phyloP scores from a whole-genome alignment of 2,888 invertebrate species.

The Acanthacorydalis orientalis region DNA sequence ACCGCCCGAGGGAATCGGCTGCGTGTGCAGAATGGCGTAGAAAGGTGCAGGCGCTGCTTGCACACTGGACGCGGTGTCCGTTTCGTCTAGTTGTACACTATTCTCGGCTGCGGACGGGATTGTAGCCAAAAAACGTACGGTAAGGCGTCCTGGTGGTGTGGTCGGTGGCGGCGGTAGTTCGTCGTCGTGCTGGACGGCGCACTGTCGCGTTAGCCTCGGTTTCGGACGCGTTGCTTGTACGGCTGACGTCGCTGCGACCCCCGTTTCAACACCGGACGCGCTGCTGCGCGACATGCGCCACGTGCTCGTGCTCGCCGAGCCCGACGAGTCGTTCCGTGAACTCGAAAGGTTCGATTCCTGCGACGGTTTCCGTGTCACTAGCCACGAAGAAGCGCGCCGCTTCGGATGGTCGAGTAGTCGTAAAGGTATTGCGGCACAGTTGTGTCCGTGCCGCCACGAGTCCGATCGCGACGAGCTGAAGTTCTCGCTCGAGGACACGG shows the following conservation, averaged over 20 bases:
- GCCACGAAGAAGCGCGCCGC: constrained; percentile 72
- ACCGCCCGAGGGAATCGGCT: constrained; percentile 10
- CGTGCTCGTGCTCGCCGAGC: constrained; percentile 75
- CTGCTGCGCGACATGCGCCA: constrained; percentile 79
- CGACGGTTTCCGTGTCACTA: constrained; percentile 79
- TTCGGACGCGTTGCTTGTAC: constrained; percentile 30
- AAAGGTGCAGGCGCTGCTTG: constrained; percentile 16
- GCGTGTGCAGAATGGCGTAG: constrained; percentile 23
- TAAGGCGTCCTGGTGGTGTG: constrained; percentile 32
- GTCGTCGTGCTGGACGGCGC: constrained; percentile 56
- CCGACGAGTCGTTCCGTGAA: constrained; percentile 81
- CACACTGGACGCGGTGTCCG: constrained; percentile 18
- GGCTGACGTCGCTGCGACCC: constrained; percentile 14
- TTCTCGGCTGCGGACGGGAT: constrained; percentile 60
- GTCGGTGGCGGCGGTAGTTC: constrained; percentile 46
- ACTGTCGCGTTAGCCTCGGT: constrained; percentile 63
- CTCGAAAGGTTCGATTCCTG: constrained; percentile 84
- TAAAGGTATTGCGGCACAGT: constrained; percentile 54
- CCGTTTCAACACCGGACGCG: constrained; percentile 40
- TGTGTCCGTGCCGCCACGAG: constrained; percentile 61
- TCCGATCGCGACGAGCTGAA: constrained; percentile 78
- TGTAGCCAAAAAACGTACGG: constrained; percentile 45
- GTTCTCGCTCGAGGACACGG: constrained; percentile 77
- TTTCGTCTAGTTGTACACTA: constrained; percentile 49
- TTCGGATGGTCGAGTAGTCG: constrained; percentile 50